These are phyloP conservation scores for Stegastes partitus DNA, from an alignment of 2,113 vertebrate genomes.

Conservation along the genomic window DNA sequence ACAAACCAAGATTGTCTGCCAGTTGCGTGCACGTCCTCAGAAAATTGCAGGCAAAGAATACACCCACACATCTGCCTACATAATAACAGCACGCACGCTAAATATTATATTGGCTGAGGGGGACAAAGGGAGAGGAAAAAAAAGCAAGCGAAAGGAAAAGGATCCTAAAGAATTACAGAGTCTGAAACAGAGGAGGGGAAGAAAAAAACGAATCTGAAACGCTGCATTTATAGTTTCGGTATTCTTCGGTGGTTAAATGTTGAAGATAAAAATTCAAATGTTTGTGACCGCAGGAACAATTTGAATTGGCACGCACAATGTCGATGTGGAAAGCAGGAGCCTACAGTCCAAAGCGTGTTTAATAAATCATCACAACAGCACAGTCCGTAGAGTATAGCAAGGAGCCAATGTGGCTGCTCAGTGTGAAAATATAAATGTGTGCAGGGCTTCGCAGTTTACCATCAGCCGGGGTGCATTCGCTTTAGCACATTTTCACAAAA, in stretches of 20 bases:
- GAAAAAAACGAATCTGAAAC: too few species aligned
- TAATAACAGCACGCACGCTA: constrained; percentile 25
- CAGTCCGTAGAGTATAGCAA: constrained; percentile 11
- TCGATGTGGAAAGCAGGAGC: constrained; percentile 20
- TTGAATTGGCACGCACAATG: background rate
- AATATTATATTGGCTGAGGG: constrained; percentile 6
- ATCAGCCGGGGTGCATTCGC: background rate
- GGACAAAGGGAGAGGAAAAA: background rate
- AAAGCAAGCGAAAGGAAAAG: background rate
- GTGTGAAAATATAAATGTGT: constrained; percentile 4
- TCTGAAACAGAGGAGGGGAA: too few species aligned
- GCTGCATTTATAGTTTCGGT: background rate
- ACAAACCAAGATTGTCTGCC: background rate
- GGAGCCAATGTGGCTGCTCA: constrained; percentile 22
- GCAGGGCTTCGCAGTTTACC: background rate
- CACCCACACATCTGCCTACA: constrained; percentile 57
- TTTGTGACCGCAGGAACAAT: background rate
- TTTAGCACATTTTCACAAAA: background rate
- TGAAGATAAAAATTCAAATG: background rate
- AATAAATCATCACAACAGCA: constrained; percentile 54
- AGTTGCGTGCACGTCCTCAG: constrained; percentile 12
- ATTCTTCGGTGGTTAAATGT: too few species aligned
- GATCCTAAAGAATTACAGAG: background rate
- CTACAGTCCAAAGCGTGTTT: constrained; percentile 5
- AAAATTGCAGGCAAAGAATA: constrained; percentile 31